Evolutionary conservation across 2,888 invertebrate genomes (phyloP).

Genomic region (Apamea crenata): DNA sequence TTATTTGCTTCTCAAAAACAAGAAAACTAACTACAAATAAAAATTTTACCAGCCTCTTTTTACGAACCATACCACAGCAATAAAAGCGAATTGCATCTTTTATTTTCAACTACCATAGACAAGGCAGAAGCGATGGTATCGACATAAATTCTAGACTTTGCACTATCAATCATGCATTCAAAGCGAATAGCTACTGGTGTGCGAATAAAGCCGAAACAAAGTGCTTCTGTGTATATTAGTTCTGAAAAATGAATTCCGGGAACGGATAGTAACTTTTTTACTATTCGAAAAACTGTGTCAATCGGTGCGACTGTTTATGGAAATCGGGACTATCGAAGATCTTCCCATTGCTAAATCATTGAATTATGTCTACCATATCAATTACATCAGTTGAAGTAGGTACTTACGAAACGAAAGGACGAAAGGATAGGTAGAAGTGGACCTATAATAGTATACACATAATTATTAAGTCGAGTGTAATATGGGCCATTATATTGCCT

Average conservation of each 20-base stretch:
- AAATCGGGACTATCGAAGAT: background rate
- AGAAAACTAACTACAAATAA: background rate
- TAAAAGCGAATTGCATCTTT: conserved; percentile 7
- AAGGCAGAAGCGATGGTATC: conserved; percentile 52
- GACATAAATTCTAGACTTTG: conserved; percentile 60
- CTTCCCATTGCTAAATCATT: background rate
- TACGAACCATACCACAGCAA: background rate
- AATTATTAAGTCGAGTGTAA: background rate
- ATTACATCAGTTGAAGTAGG: background rate
- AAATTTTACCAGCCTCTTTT: background rate
- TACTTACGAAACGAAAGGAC: too few relatives aligned
- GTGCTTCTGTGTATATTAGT: conserved; percentile 45
- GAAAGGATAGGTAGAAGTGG: too few relatives aligned
- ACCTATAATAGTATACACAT: background rate
- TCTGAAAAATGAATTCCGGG: conserved; percentile 49
- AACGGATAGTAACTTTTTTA: conserved; percentile 27
- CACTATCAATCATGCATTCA: conserved; percentile 63
- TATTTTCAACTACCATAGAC: conserved; percentile 41
- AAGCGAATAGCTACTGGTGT: conserved; percentile 49
- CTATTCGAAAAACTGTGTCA: conserved; percentile 9
- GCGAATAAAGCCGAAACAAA: conserved; percentile 57
- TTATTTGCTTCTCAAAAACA: background rate
- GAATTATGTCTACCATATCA: background rate
- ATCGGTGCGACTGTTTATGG: background rate
- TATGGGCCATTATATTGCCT: too few relatives aligned